Percentiles rank a stretch among this genome's conserved stretches.
phyloP scores from a whole-genome alignment of 2,797 vertebrate genomes.

The Catostomus latipinnis region DNA sequence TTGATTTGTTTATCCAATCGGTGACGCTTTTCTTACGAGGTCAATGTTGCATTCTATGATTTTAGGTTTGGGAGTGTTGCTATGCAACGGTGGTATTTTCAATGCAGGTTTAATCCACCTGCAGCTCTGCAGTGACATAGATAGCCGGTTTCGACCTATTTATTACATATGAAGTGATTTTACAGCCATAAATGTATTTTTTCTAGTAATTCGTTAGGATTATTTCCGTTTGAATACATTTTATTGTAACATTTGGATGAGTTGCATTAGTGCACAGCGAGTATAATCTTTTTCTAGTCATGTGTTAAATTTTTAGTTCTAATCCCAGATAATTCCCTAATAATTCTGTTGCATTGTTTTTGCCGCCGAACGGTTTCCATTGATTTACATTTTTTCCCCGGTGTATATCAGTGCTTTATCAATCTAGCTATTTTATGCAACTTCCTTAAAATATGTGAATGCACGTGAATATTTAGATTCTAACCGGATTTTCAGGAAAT shows the following conservation, averaged over 20 bases:
- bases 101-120: neutral
- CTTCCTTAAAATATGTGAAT: no score
- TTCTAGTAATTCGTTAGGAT: neutral
- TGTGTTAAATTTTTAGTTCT: neutral
- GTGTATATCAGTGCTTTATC: neutral
- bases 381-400: neutral
- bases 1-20: constrained; percentile 63
- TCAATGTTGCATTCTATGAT: neutral
- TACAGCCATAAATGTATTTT: neutral
- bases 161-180: neutral
- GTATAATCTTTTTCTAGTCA: constrained; percentile 15
- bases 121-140: neutral
- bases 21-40: constrained; percentile 32
- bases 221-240: neutral
- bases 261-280: neutral
- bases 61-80: constrained; percentile 64
- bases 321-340: neutral
- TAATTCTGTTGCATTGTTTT: neutral
- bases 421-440: no score
- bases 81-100: constrained; percentile 66
- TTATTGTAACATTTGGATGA: constrained; percentile 9
- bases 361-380: neutral
- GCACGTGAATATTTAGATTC: neutral
- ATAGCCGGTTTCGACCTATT: neutral
- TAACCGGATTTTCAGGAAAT: neutral